A percentile compares a stretch with the other conserved stretches of the same genome.
Evolutionary conservation across 2,888 invertebrate genomes (phyloP).

Genomic region (Elysia crispata): DNA sequence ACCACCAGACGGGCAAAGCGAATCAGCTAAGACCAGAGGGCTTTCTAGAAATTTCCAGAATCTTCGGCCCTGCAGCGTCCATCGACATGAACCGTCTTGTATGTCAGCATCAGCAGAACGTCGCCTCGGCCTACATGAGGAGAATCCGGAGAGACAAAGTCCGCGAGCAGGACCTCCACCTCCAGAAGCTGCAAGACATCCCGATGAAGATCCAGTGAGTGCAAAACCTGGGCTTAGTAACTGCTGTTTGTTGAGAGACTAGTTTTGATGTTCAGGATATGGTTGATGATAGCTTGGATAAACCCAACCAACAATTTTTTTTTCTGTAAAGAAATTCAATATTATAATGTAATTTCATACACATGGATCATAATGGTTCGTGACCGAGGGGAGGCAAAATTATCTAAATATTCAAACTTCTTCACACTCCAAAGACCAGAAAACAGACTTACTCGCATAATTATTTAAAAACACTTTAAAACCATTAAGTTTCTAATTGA

Average conservation of each 20-base stretch:
- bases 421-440: too few species aligned
- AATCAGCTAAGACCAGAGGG: conserved; percentile 17
- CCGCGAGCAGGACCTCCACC: conserved; percentile 17
- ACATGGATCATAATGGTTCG: too few species aligned
- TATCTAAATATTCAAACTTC: too few species aligned
- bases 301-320: too few species aligned
- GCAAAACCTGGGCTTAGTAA: neutral
- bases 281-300: too few species aligned
- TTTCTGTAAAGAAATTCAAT: too few species aligned
- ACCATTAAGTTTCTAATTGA: too few species aligned
- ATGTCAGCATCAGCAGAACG: conserved; percentile 37
- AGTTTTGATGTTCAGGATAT: too few species aligned
- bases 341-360: too few species aligned
- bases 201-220: conserved; percentile 29
- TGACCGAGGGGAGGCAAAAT: too few species aligned
- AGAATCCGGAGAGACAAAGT: conserved; percentile 32
- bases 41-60: conserved; percentile 19
- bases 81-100: conserved; percentile 41
- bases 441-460: too few species aligned
- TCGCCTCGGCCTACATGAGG: conserved; percentile 38
- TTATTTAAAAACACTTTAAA: too few species aligned
- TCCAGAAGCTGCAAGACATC: conserved; percentile 31
- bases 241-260: neutral
- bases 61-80: conserved; percentile 11
- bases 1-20: neutral